phyloP scores from a whole-genome alignment of 2,113 vertebrate species.

The Platanista minor region DNA sequence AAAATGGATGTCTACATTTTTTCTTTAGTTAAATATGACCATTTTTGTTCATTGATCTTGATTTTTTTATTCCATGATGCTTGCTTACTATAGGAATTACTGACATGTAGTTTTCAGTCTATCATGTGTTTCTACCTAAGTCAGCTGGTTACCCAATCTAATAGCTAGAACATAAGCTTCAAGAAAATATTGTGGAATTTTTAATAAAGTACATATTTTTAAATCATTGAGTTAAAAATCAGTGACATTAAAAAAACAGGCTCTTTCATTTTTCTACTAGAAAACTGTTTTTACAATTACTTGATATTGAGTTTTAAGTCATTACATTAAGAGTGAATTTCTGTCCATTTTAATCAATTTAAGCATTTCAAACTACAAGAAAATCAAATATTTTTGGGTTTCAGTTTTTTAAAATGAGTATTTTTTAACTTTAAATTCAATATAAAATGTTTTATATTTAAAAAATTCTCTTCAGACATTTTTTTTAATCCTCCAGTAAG shows the following conservation, averaged over 20 bases:
- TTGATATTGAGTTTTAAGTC: constrained; percentile 13
- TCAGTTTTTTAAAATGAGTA: neutral
- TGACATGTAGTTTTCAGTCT: neutral
- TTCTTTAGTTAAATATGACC: neutral
- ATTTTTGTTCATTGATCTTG: neutral
- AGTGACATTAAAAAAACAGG: neutral
- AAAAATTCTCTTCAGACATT: neutral
- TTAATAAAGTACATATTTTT: neutral
- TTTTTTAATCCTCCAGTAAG: neutral
- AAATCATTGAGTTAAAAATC: neutral
- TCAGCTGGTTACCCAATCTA: neutral
- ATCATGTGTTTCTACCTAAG: neutral
- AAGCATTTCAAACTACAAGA: neutral
- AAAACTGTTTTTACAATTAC: neutral
- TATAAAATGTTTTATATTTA: neutral
- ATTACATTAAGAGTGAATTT: neutral
- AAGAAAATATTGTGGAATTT: neutral
- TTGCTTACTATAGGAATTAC: neutral
- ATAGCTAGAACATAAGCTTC: neutral
- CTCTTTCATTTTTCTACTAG: neutral
- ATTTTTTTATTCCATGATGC: neutral
- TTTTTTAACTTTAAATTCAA: neutral
- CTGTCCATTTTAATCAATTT: neutral
- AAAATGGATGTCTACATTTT: neutral
- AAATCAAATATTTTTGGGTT: neutral